Conservation (phyloP, 2,888 invertebrate species). For the Boloria selene region DNA sequence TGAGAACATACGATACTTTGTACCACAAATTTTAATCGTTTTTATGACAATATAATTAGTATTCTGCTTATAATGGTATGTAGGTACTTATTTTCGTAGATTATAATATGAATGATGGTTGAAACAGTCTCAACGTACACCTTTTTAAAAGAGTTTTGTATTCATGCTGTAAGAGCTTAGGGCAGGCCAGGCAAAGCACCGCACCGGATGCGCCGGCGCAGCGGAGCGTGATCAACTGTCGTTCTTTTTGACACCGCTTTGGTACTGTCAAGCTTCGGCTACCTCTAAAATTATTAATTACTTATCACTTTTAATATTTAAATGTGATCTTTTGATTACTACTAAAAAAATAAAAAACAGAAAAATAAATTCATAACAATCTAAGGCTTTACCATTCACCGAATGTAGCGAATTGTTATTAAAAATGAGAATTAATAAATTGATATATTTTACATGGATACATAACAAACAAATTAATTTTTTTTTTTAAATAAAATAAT, state of each 20-base stretch:
- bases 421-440: too few relatives aligned
- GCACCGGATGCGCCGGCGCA: constrained; percentile 62
- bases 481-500: constrained; percentile 37
- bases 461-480: not conserved
- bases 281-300: constrained; percentile 8
- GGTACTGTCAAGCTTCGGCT: constrained; percentile 13
- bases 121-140: constrained; percentile 31
- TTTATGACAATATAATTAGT: too few relatives aligned
- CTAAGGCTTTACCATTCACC: too few relatives aligned
- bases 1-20: too few relatives aligned
- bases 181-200: constrained; percentile 37
- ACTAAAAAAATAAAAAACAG: too few relatives aligned
- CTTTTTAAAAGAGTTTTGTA: constrained; percentile 39
- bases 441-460: too few relatives aligned
- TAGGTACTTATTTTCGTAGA: not conserved
- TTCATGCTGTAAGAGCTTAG: constrained; percentile 37
- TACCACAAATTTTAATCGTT: too few relatives aligned
- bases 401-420: too few relatives aligned
- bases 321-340: too few relatives aligned
- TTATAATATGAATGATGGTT: not conserved
- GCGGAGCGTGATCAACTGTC: constrained; percentile 57
- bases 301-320: not conserved
- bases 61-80: too few relatives aligned
- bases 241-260: constrained; percentile 52
- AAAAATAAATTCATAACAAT: too few relatives aligned